Base-by-base conservation (phyloP, 2,113 vertebrate species). In the Entomyzon cyanotis region DNA sequence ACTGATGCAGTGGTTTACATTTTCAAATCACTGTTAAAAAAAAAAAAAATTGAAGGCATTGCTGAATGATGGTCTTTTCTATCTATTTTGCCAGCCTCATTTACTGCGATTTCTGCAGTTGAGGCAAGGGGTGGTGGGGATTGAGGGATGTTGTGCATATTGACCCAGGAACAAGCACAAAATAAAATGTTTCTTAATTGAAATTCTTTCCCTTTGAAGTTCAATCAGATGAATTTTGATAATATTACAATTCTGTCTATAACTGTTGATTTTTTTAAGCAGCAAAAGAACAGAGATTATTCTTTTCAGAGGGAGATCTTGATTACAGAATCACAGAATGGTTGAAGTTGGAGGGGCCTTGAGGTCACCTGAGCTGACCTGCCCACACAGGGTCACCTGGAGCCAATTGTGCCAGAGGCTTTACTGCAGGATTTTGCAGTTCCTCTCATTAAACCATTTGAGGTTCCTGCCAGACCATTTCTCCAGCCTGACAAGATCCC, bases 1-100 rank as follows among this genome's bases (percentile, higher is more conserved):
- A 50, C 58, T 94, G 91, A 28, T 9, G 59, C 52, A 71, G 46
- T 68, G 65, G 58, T 95, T 93, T 96, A 93, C 42, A 58, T 97
- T 95, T 94, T 88, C 59, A 76, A 69, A 70, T 92, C 20, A 18
- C 30, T 76, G 31, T 65, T 85, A 5, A 58, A 86, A 86, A 79
- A 81, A 75, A 11, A 35, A 6, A 15, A 60, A 4, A 46, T 64
- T 59, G 62, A 87, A 79, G 58, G 12, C 39, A 67, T 88, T 88
- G 53, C 35, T 86, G 71, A 69, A 59, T 86, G 9, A 13, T 2
- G 0, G 14, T 68, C 24, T 53, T 83, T 58, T 53, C 12, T 64
- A 42, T 77, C 42, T 79, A 2, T 70, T 92, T 95, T 95, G 77
- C 39, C 22, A 52, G 35, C 11, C 5, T 89, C 63, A 13, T 59